A percentile compares a stretch with the other conserved stretches of the same genome.
phyloP scores from a whole-genome alignment of 2,888 invertebrate genomes.

The Leucophenga montana region DNA sequence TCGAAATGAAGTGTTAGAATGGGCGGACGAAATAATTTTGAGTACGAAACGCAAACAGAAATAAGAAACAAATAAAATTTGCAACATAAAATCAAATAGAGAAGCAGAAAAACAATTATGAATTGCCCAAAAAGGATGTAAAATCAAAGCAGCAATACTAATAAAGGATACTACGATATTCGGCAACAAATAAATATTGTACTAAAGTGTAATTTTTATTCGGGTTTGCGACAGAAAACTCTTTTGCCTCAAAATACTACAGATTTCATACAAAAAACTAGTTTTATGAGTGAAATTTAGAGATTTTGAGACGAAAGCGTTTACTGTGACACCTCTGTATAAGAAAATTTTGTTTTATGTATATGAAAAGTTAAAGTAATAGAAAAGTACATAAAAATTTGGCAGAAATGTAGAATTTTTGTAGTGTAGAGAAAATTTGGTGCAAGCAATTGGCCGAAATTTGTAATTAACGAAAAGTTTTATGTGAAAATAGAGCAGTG shows the following conservation, averaged over 20 bases:
- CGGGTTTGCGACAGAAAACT: no score
- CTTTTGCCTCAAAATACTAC: no score
- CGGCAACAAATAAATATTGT: neutral
- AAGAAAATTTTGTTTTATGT: neutral
- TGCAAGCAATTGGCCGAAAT: constrained; percentile 8
- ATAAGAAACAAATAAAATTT: constrained; percentile 49
- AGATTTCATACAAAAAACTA: no score
- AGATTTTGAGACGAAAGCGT: no score
- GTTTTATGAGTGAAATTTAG: no score
- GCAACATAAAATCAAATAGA: constrained; percentile 52
- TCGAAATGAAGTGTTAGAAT: constrained; percentile 68
- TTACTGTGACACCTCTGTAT: no score
- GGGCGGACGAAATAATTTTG: constrained; percentile 72
- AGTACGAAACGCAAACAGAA: constrained; percentile 65
- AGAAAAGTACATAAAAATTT: neutral
- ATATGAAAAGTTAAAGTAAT: neutral
- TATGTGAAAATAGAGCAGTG: neutral
- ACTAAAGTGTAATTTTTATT: no score
- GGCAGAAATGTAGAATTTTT: neutral
- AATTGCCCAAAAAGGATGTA: neutral
- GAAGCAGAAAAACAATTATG: constrained; percentile 40
- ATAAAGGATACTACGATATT: no score
- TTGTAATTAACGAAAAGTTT: no score
- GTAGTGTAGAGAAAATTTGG: constrained; percentile 8
- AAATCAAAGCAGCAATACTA: neutral